Conservation (phyloP, 2,888 invertebrate species). For the Seira sanloemensis region DNA sequence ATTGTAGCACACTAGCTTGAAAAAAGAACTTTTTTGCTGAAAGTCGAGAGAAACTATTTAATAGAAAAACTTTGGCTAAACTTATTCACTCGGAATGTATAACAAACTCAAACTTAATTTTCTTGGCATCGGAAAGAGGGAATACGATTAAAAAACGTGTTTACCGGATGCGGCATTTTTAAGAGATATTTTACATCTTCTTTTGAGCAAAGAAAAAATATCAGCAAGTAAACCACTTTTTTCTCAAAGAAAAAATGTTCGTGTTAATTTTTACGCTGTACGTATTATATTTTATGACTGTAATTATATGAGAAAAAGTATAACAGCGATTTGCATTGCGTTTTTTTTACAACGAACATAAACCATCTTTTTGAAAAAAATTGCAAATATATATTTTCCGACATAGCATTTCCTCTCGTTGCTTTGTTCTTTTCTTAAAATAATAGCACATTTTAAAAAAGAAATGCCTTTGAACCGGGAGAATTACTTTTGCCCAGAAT, state of each 20-base stretch:
- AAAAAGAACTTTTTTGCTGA: not conserved
- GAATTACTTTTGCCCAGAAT: too few relatives aligned
- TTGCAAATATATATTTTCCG: not conserved
- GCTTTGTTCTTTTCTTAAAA: not conserved
- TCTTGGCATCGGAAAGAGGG: constrained; percentile 53
- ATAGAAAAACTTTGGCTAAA: too few relatives aligned
- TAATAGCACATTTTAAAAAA: not conserved
- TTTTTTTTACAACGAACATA: not conserved
- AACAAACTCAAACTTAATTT: not conserved
- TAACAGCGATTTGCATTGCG: not conserved
- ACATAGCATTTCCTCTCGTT: not conserved
- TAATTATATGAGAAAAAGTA: not conserved
- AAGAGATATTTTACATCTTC: constrained; percentile 37
- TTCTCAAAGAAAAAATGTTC: constrained; percentile 29
- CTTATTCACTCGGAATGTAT: too few relatives aligned
- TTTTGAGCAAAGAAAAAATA: constrained; percentile 22
- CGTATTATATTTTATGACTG: too few relatives aligned
- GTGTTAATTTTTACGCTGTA: not conserved
- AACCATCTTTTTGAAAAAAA: not conserved
- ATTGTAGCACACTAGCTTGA: not conserved
- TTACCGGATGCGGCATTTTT: constrained; percentile 65
- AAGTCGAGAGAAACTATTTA: not conserved
- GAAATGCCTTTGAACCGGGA: too few relatives aligned
- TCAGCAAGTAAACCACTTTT: constrained; percentile 34
- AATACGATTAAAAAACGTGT: constrained; percentile 62